These are phyloP conservation scores for Halichondria panicea DNA, from an alignment of 37 sponge, comb jelly and placozoan species.

Conservation along the genomic window DNA sequence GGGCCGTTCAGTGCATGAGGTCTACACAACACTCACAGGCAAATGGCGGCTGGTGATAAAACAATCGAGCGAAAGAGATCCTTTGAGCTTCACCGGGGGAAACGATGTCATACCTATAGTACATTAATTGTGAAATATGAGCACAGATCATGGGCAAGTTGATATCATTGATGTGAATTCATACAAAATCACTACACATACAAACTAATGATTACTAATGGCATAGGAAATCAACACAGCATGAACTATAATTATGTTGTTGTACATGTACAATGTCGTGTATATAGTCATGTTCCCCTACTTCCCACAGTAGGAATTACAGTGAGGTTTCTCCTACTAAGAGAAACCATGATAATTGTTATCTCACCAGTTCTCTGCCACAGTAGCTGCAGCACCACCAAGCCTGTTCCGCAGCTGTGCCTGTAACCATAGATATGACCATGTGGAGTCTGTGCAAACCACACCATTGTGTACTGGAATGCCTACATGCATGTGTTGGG, in stretches of 20 bases:
- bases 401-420: slow-evolving; percentile 38
- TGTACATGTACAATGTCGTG: too few species aligned
- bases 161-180: too few species aligned
- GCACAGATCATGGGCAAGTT: too few species aligned
- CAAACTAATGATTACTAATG: background rate
- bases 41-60: slow-evolving; percentile 72
- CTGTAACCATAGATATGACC: too few species aligned
- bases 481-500: too few species aligned
- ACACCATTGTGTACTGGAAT: too few species aligned
- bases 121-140: too few species aligned
- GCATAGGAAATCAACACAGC: background rate
- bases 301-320: background rate
- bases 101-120: slow-evolving; percentile 67
- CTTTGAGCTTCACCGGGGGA: slow-evolving; percentile 87
- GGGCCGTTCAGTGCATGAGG: background rate
- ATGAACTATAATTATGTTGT: background rate
- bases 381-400: slow-evolving; percentile 32
- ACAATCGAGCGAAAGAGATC: slow-evolving; percentile 79
- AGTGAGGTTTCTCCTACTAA: too few species aligned
- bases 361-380: slow-evolving; percentile 50
- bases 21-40: slow-evolving; percentile 39
- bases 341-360: background rate
- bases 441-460: too few species aligned
- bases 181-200: too few species aligned
- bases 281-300: too few species aligned